A percentile compares a stretch with the other conserved stretches of the same genome.
These are phyloP conservation scores for Hylaea fasciaria DNA, from an alignment of 2,888 invertebrate genomes.

Conservation along the genomic window DNA sequence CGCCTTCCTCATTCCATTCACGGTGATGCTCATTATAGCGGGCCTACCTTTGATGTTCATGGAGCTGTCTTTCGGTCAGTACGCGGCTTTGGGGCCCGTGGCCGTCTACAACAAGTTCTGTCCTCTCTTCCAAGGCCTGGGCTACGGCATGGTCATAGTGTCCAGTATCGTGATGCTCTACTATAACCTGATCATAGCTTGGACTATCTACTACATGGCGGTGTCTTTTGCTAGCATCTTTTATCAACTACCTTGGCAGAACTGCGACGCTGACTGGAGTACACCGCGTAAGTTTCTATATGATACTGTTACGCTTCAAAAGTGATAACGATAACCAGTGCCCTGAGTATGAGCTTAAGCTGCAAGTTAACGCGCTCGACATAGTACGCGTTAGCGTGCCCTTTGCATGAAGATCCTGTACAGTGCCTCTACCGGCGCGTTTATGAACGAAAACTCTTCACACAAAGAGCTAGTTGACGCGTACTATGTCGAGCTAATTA, in stretches of 20 bases:
- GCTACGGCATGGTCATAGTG: constrained; percentile 91
- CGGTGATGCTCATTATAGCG: constrained; percentile 91
- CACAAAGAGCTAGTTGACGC: too few relatives aligned
- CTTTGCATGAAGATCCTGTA: too few relatives aligned
- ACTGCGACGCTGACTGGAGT: constrained; percentile 89
- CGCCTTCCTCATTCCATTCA: constrained; percentile 93
- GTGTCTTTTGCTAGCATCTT: constrained; percentile 86
- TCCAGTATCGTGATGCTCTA: constrained; percentile 90
- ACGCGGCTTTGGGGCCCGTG: constrained; percentile 90
- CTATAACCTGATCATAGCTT: constrained; percentile 91
- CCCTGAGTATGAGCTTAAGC: too few relatives aligned
- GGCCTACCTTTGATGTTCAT: constrained; percentile 93
- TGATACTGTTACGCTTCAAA: too few relatives aligned
- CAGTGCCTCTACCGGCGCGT: too few relatives aligned
- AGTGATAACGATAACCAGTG: too few relatives aligned
- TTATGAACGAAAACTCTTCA: too few relatives aligned
- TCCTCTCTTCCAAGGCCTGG: constrained; percentile 89
- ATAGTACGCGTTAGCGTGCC: too few relatives aligned
- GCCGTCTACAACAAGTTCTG: constrained; percentile 92
- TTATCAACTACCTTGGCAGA: constrained; percentile 88
- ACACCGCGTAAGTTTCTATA: constrained; percentile 81
- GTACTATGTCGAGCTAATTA: too few relatives aligned
- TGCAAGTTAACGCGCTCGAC: too few relatives aligned
- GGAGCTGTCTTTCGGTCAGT: constrained; percentile 94
- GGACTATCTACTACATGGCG: constrained; percentile 90